Conservation (phyloP, 2,888 invertebrate species). For the Ormyrus rosae region DNA sequence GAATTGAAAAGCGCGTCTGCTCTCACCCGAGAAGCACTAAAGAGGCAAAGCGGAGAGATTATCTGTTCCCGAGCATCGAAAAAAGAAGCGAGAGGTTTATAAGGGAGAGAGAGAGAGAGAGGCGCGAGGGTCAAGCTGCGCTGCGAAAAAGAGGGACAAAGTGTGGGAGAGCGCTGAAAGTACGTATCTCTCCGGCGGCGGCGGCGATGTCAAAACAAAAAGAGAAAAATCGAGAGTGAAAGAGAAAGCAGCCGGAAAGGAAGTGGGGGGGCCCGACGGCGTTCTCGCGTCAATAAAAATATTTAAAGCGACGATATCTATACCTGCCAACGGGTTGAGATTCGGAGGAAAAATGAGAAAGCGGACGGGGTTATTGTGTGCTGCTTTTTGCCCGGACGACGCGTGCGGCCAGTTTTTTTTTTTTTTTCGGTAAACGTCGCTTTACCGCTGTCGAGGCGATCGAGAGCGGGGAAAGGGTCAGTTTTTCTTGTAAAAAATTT, state of each 20-base stretch:
- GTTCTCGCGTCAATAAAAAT: not conserved
- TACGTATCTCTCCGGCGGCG: not conserved
- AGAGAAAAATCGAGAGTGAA: constrained; percentile 31
- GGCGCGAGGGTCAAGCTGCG: constrained; percentile 23
- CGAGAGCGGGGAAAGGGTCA: no score
- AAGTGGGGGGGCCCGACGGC: no score
- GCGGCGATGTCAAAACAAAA: constrained; percentile 42
- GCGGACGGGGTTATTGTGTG: not conserved
- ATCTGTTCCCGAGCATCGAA: constrained; percentile 5
- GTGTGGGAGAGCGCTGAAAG: constrained; percentile 33
- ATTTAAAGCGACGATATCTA: not conserved
- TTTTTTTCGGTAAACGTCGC: not conserved
- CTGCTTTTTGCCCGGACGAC: not conserved
- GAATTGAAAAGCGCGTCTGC: no score
- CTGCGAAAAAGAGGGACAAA: constrained; percentile 13
- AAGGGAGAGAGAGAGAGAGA: constrained; percentile 13
- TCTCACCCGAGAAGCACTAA: not conserved
- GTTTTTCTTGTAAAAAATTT: no score
- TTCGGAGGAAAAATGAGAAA: not conserved
- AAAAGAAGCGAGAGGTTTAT: not conserved
- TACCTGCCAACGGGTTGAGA: not conserved
- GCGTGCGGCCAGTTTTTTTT: not conserved
- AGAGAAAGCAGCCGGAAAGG: constrained; percentile 33
- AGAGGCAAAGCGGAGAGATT: not conserved
- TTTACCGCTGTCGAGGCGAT: no score